Evolutionary conservation across 2,888 invertebrate genomes (phyloP).

Genomic region (Ametastegia equiseti): DNA sequence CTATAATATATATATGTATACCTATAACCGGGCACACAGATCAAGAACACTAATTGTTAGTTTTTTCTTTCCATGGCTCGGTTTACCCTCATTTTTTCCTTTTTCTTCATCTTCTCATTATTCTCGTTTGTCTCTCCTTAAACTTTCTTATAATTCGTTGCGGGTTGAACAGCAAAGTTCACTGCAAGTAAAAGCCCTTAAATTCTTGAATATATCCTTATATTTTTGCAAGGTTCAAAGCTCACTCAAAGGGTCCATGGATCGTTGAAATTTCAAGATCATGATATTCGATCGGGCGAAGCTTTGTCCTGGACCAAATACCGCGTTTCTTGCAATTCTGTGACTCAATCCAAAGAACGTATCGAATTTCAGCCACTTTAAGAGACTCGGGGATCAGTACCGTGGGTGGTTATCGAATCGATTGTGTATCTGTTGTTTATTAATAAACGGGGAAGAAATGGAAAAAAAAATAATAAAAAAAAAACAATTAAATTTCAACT

Average conservation of each 20-base stretch:
- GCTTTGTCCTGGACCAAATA: neutral
- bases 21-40: slow-evolving; percentile 16
- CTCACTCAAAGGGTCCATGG: neutral
- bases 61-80: neutral
- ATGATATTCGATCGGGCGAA: neutral
- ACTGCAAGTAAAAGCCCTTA: neutral
- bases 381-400: neutral
- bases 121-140: neutral
- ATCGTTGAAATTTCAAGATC: slow-evolving; percentile 16
- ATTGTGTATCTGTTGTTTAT: too few species aligned
- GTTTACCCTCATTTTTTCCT: neutral
- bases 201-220: neutral
- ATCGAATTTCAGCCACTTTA: neutral
- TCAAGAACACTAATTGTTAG: slow-evolving; percentile 6
- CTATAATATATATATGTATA: too few species aligned
- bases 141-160: neutral
- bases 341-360: slow-evolving; percentile 21
- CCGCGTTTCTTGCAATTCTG: neutral
- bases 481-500: too few species aligned
- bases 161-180: neutral
- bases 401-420: neutral
- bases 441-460: too few species aligned
- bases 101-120: neutral
- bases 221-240: neutral
- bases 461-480: too few species aligned